Conservation (phyloP, 2,888 invertebrate species). For the Drosophila flavopinicola region DNA sequence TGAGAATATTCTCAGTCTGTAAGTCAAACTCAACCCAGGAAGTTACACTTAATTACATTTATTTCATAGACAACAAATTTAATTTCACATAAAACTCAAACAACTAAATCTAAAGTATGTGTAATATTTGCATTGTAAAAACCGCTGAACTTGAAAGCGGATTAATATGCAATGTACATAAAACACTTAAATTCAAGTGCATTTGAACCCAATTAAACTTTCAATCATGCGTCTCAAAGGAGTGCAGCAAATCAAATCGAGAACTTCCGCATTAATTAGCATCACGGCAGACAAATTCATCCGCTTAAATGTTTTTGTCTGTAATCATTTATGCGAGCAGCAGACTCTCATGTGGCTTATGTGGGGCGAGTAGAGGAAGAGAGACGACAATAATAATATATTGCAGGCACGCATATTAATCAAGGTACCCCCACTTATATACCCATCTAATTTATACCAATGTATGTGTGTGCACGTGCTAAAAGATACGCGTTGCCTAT, state of each 20-base stretch:
- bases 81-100: background rate
- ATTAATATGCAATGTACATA: slow-evolving; percentile 12
- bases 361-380: background rate
- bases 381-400: slow-evolving; percentile 56
- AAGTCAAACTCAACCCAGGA: too few relatives aligned
- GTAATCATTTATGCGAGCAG: slow-evolving; percentile 37
- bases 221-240: slow-evolving; percentile 19
- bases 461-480: slow-evolving; percentile 23
- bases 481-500: background rate
- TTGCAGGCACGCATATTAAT: slow-evolving; percentile 66
- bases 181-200: slow-evolving; percentile 21
- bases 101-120: background rate
- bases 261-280: slow-evolving; percentile 65
- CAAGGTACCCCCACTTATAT: slow-evolving; percentile 23
- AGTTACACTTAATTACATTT: too few relatives aligned
- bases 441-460: slow-evolving; percentile 22
- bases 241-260: slow-evolving; percentile 44
- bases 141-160: slow-evolving; percentile 1
- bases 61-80: background rate
- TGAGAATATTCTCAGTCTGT: background rate
- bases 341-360: slow-evolving; percentile 2
- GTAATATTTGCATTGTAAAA: background rate
- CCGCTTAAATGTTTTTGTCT: slow-evolving; percentile 35
- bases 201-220: slow-evolving; percentile 21
- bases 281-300: slow-evolving; percentile 54